Base-by-base conservation (phyloP, 2,888 invertebrate genomes). In the Lycophotia porphyrea region DNA sequence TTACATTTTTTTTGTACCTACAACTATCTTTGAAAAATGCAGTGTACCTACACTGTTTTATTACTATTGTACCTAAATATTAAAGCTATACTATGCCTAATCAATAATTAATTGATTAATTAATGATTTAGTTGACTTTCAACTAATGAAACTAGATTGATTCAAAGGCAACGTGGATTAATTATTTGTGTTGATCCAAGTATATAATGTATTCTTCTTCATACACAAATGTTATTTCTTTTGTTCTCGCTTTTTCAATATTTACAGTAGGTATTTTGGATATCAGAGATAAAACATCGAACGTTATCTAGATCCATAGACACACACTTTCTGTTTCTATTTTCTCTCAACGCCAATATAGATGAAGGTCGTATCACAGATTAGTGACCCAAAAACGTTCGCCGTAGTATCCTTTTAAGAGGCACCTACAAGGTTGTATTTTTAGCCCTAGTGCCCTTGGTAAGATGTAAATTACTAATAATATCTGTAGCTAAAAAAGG, bases 361-460 rank as follows among this genome's bases (percentile, higher is more conserved):
- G n/a, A 70, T 34, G 44, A 58, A 67, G 39, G 58, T 5, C 34
- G 15, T 61, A 42, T n/a, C 44, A 34, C 24, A 44, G 61, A 74
- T 70, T 67, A 72, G 66, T 75, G 63, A 75, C 60, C 63, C 34
- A 47, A 72, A 81, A 74, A 61, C 2, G 18, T 1, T 11, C 5
- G 21, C 13, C 15, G 39, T 63, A n/a, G 13, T 67, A 15, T 58
- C 7, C 27, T 60, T 61, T 3, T 27, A 36, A 27, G 1, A 64
- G 21, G 9, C 8, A 13, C 34, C 2, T 9, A 36, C 18, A 55
- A 27, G 34, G 11, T 52, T 65, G 2, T 65, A 52, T 21, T 31
- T 49, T 34, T n/a, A 42, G 15, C 34, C 64, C 5, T 36, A 31
- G 39, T 24, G 47, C 36, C 27, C 7, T n/a, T 65, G 47, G 36